Conservation (phyloP, 2,113 vertebrate species). For the Poecile atricapillus region DNA sequence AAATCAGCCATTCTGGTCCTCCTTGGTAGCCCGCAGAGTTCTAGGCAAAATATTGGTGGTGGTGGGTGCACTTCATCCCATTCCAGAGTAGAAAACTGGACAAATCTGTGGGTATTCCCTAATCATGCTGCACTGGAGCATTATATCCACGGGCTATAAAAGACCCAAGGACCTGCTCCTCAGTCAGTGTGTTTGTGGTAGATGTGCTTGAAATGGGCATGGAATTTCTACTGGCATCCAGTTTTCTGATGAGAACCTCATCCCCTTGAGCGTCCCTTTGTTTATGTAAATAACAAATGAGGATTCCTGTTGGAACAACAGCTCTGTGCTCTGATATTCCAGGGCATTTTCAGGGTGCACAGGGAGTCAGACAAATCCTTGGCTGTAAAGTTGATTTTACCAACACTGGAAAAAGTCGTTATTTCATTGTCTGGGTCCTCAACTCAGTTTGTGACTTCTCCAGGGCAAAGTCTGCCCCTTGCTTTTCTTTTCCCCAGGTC, state of each 20-base stretch:
- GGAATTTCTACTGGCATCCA: neutral
- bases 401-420: neutral
- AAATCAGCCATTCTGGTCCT: neutral
- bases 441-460: neutral
- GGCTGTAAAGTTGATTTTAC: neutral
- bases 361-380: neutral
- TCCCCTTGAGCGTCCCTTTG: neutral
- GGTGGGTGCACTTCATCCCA: neutral
- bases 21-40: neutral
- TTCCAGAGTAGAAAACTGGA: neutral
- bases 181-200: accelerated
- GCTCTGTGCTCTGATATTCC: neutral
- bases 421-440: neutral
- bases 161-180: neutral
- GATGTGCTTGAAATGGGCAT: neutral
- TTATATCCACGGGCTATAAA: neutral
- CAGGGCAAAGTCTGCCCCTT: slow-evolving; percentile 28
- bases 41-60: neutral
- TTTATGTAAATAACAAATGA: neutral
- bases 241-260: neutral
- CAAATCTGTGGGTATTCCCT: accelerated
- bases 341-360: too few species aligned
- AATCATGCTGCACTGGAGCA: accelerated
- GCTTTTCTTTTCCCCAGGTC: neutral
- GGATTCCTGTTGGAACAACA: neutral